Base-by-base conservation (phyloP, 2,888 invertebrate genomes). In the Mamestra brassicae region DNA sequence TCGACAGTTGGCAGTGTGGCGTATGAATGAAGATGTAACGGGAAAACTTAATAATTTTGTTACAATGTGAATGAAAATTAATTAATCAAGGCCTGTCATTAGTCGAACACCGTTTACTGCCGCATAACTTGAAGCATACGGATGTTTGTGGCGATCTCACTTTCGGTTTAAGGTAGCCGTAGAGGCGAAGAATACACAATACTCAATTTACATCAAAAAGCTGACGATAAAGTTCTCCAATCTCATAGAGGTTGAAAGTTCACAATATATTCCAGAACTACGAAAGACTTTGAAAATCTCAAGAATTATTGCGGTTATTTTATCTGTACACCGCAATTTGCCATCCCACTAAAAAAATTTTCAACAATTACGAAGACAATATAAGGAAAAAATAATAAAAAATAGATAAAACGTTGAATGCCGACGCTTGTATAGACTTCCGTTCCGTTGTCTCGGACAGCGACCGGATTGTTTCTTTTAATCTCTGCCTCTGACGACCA, bases 381-480 rank as follows among this genome's bases (percentile, higher is more conserved):
- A 74, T 73, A 76, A 60, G 69, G 60, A 70, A 73, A 78, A 70
- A 63, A 58, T 58, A 36, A 50, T 34, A 70, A 81, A 81, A 80
- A 78, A 82, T 79, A 82, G 79, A 87, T 84, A 90, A 91, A 90
- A 89, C 88, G 89, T 86, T 84, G 89, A 71, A 91, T 90, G 90
- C 91, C 91, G 91, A 88, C 89, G 87, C 85, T 86, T 91, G 91
- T 93, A 90, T 90, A 88, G 92, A 95, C 95, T 95, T 96, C 96
- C 95, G 95, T 94, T 94, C 90, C 81, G 89, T 90, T 91, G 92
- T 91, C 91, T 90, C 83, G 87, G 88, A 90, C 90, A 90, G 89
- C 89, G 88, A 91, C 91, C 91, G 92, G 92, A 92, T 94, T 94
- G 94, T 94, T 95, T 94, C 94, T 95, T 95, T 95, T 95, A 93